Percentiles rank a stretch among this genome's conserved stretches.
These are phyloP conservation scores for Drosophila sp. DNA, from an alignment of 1,140 invertebrate species.

Conservation along the genomic window DNA sequence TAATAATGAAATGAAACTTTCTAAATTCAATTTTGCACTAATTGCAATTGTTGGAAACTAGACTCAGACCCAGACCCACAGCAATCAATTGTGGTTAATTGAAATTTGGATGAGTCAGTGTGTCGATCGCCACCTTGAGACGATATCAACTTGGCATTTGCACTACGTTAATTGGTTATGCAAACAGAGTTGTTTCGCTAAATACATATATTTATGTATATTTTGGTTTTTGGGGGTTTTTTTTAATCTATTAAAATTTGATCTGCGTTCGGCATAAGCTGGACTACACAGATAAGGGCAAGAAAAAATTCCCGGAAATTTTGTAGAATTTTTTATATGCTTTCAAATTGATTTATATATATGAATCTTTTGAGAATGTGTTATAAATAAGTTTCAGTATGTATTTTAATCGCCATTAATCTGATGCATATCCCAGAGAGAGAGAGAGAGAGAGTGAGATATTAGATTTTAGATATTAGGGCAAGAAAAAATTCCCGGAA, in stretches of 20 bases:
- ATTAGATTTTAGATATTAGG: too few species aligned
- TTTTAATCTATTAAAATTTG: not conserved
- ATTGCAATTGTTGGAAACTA: slow-evolving; percentile 21
- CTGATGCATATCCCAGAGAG: too few species aligned
- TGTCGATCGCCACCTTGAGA: not conserved
- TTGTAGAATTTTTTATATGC: too few species aligned
- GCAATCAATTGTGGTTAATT: slow-evolving; percentile 44
- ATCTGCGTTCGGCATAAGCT: slow-evolving; percentile 3
- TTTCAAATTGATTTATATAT: too few species aligned
- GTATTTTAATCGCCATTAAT: too few species aligned
- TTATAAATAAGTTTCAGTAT: too few species aligned
- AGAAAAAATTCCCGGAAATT: too few species aligned
- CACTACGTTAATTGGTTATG: slow-evolving; percentile 51
- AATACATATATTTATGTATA: slow-evolving; percentile 1
- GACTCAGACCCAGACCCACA: slow-evolving; percentile 17
- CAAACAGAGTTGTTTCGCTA: slow-evolving; percentile 20
- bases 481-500: too few species aligned
- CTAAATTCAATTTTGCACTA: slow-evolving; percentile 28
- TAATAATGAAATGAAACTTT: slow-evolving; percentile 7
- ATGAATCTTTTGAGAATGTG: too few species aligned
- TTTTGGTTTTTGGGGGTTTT: slow-evolving; percentile 5
- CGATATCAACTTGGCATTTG: slow-evolving; percentile 29
- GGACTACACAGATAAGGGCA: not conserved
- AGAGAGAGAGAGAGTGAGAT: too few species aligned
- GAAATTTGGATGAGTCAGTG: slow-evolving; percentile 52